Evolutionary conservation across 2,113 vertebrate genomes (phyloP).

Genomic region (Chionis minor): DNA sequence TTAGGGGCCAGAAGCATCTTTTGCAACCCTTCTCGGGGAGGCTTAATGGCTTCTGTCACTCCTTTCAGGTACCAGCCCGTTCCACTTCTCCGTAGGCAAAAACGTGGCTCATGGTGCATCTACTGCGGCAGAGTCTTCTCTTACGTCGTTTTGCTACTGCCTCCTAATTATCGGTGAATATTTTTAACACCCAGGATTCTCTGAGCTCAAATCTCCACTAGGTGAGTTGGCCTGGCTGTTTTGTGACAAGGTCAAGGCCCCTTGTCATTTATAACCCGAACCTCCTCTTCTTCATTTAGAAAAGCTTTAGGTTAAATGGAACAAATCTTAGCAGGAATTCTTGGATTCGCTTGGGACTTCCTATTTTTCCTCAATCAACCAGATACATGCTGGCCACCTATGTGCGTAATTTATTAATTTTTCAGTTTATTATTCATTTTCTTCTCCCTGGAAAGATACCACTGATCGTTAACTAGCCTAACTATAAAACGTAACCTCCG

Average conservation of each 20-base stretch:
- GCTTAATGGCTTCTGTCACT: background rate
- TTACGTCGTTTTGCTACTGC: background rate
- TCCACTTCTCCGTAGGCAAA: background rate
- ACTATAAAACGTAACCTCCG: background rate
- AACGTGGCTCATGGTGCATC: fast-evolving
- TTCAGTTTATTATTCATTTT: background rate
- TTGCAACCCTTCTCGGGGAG: background rate
- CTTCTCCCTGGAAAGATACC: background rate
- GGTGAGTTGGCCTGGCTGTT: background rate
- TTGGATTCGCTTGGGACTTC: background rate
- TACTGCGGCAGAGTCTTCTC: background rate
- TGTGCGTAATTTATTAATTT: background rate
- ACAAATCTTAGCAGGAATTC: background rate
- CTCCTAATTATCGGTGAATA: background rate
- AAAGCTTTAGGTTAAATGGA: background rate
- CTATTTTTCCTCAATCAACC: background rate
- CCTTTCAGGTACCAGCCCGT: background rate
- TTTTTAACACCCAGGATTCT: background rate
- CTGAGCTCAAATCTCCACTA: background rate
- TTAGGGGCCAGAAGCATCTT: background rate
- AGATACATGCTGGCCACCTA: background rate
- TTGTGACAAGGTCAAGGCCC: background rate
- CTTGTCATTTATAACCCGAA: background rate
- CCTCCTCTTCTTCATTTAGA: background rate
- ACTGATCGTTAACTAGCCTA: background rate